These are phyloP conservation scores for Galeopterus variegatus DNA, from an alignment of 2,113 vertebrate genomes.

Conservation along the genomic window DNA sequence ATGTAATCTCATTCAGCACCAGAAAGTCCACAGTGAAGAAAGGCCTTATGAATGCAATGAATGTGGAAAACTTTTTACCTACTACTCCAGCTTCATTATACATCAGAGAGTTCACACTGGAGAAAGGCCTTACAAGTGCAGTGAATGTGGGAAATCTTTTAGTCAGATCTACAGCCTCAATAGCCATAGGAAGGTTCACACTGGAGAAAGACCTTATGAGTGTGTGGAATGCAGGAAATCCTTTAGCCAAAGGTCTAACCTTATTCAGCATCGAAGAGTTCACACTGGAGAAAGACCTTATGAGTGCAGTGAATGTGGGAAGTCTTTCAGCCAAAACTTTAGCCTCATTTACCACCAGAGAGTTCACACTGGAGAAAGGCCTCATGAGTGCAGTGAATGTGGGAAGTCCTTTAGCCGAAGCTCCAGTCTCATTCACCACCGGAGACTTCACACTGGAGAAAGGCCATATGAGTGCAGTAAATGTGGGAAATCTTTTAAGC, in stretches of 20 bases:
- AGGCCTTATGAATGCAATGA: conserved; percentile 69
- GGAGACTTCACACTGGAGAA: conserved; percentile 75
- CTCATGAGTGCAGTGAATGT: conserved; percentile 66
- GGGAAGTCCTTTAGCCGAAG: conserved; percentile 69
- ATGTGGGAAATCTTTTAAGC: conserved; percentile 69
- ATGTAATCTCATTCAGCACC: conserved; percentile 77
- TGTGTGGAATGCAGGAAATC: conserved; percentile 70
- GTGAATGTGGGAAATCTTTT: conserved; percentile 69
- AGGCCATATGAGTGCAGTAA: conserved; percentile 74
- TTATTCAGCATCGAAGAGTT: conserved; percentile 70
- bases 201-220: conserved; percentile 71
- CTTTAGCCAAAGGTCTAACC: conserved; percentile 74
- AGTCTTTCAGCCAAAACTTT: conserved; percentile 71
- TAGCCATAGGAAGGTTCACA: conserved; percentile 74
- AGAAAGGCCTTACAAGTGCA: conserved; percentile 64
- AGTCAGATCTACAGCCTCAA: conserved; percentile 67
- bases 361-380: conserved; percentile 73
- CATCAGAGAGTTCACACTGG: conserved; percentile 73
- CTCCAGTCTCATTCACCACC: conserved; percentile 69
- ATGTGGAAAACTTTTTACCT: conserved; percentile 73
- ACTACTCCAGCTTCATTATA: conserved; percentile 67
- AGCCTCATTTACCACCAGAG: conserved; percentile 69
- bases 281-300: conserved; percentile 73
- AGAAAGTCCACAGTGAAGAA: conserved; percentile 70
- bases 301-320: conserved; percentile 68